These are phyloP conservation scores for Colistium nudipinnis DNA, from an alignment of 2,113 vertebrate species.

Conservation along the genomic window DNA sequence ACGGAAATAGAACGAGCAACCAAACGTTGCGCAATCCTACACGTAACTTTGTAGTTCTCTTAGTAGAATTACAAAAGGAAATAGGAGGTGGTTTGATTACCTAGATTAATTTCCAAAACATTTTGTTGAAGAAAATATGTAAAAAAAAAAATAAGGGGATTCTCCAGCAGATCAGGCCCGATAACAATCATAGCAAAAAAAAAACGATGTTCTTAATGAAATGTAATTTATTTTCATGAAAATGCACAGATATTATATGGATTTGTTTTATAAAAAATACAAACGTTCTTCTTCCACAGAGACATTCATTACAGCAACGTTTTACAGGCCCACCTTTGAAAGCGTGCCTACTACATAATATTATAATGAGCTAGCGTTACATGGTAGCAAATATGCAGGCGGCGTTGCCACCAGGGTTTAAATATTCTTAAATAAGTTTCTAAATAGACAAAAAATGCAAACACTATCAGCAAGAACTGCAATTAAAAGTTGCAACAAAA, in stretches of 20 bases:
- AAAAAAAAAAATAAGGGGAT: background rate
- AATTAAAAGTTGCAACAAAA: constrained; percentile 56
- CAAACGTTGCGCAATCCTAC: too few species aligned
- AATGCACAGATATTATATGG: constrained; percentile 66
- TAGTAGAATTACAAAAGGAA: too few species aligned
- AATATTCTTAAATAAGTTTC: constrained; percentile 69
- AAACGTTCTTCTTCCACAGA: constrained; percentile 86
- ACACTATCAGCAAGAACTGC: constrained; percentile 52
- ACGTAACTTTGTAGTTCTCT: too few species aligned
- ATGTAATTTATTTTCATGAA: constrained; percentile 61
- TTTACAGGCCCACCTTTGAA: constrained; percentile 80
- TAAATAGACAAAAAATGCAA: constrained; percentile 70
- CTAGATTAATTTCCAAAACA: too few species aligned
- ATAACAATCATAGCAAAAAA: too few species aligned
- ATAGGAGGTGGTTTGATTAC: too few species aligned
- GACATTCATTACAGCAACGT: constrained; percentile 82
- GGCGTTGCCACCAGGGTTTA: constrained; percentile 47
- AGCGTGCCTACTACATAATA: constrained; percentile 66
- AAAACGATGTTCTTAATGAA: constrained; percentile 66
- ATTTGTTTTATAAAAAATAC: constrained; percentile 90
- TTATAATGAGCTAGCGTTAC: constrained; percentile 69
- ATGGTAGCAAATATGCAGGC: constrained; percentile 58
- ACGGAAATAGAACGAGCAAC: background rate
- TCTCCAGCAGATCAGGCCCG: background rate
- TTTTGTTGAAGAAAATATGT: background rate